Evolutionary conservation across 2,113 vertebrate species (phyloP).

Genomic region (Grammomys surdaster): DNA sequence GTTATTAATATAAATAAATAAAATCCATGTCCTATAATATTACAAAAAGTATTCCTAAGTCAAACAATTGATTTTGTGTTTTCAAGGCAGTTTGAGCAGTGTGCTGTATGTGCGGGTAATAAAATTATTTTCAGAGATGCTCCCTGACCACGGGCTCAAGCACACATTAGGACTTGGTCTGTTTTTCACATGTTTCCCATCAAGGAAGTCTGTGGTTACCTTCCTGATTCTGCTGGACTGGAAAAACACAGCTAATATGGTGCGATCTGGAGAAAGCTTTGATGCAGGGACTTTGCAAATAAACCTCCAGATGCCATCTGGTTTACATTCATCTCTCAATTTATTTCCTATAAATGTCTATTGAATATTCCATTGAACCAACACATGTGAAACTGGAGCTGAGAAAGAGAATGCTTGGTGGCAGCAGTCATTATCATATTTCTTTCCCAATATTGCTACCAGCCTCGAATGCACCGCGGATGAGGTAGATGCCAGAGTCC

Average conservation of each 20-base stretch:
- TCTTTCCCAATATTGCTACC: conserved; percentile 90
- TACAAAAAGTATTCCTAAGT: conserved; percentile 62
- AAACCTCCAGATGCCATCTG: conserved; percentile 98
- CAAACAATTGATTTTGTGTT: conserved; percentile 81
- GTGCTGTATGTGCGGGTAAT: conserved; percentile 86
- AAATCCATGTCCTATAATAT: conserved; percentile 68
- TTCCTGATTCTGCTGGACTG: conserved; percentile 99
- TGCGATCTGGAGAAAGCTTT: conserved; percentile 99
- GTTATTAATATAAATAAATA: conserved; percentile 57
- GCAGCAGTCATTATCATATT: conserved; percentile 95
- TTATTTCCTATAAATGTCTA: conserved; percentile 99
- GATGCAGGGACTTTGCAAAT: conserved; percentile 99
- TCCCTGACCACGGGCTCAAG: conserved; percentile 88
- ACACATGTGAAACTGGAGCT: conserved; percentile 95
- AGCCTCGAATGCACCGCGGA: conserved; percentile 88
- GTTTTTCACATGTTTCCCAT: conserved; percentile 99
- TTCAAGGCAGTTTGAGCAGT: conserved; percentile 86
- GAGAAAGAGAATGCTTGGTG: conserved; percentile 95
- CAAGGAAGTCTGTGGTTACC: conserved; percentile 99
- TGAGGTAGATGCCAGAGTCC: conserved; percentile 89
- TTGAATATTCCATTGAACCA: conserved; percentile 96
- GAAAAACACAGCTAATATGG: conserved; percentile 99
- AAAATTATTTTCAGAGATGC: conserved; percentile 93
- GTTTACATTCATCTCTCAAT: conserved; percentile 99
- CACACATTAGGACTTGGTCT: conserved; percentile 89